Evolutionary conservation across 2,113 vertebrate species (phyloP).

Genomic region (Myotis brandtii): DNA sequence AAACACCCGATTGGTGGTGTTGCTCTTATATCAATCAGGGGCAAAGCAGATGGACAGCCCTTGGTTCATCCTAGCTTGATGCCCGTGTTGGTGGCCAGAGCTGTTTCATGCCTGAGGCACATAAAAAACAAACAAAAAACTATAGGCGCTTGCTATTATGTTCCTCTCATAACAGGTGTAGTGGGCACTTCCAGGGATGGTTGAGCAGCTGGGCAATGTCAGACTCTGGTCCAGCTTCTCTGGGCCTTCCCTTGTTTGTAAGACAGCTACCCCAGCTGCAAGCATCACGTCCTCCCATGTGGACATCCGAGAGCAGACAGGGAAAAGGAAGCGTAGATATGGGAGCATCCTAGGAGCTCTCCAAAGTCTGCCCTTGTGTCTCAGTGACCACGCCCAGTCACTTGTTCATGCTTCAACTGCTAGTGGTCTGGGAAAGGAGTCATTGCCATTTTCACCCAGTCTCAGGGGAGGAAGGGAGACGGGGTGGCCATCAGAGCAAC

Average conservation of each 20-base stretch:
- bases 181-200: background rate
- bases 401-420: background rate
- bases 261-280: background rate
- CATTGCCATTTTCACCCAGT: background rate
- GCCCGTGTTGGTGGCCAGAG: no score
- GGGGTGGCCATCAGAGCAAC: background rate
- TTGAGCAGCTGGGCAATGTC: background rate
- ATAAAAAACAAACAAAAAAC: no score
- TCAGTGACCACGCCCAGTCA: background rate
- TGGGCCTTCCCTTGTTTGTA: background rate
- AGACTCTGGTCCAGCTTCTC: background rate
- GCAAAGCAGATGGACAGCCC: no score
- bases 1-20: no score
- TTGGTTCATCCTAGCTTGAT: no score
- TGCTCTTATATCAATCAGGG: no score
- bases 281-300: accelerated
- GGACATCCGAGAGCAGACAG: background rate
- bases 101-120: no score
- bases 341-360: background rate
- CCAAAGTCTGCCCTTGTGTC: background rate
- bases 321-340: background rate
- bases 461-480: background rate
- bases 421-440: background rate
- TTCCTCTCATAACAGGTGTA: background rate
- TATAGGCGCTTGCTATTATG: background rate